phyloP scores from a whole-genome alignment of 2,797 vertebrate species.

The Myoxocephalus aenaeus region DNA sequence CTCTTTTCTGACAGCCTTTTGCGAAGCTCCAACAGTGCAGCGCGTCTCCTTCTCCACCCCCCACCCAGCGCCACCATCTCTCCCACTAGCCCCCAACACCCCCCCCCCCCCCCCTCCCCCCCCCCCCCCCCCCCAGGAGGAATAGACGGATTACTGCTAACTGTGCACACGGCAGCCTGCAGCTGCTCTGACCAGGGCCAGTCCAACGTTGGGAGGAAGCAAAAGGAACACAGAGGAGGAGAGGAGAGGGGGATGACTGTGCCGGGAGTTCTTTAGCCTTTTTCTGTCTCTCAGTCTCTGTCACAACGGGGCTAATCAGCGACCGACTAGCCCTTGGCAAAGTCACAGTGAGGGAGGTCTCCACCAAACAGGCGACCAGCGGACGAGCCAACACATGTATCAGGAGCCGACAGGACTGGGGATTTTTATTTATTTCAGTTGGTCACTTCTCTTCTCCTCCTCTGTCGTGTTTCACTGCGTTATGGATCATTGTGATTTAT shows the following conservation, averaged over 20 bases:
- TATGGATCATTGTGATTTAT: slow-evolving; percentile 85
- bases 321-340: slow-evolving; percentile 82
- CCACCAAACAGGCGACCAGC: slow-evolving; percentile 66
- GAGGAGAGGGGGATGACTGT: slow-evolving; percentile 81
- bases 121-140: slow-evolving; percentile 82
- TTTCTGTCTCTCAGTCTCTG: slow-evolving; percentile 84
- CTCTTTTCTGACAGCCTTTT: slow-evolving; percentile 71
- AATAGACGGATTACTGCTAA: slow-evolving; percentile 91
- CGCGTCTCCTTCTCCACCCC: slow-evolving; percentile 76
- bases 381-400: slow-evolving; percentile 72
- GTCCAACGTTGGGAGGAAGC: slow-evolving; percentile 78
- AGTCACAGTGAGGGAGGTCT: slow-evolving; percentile 83
- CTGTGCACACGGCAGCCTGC: slow-evolving; percentile 87
- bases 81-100: slow-evolving; percentile 69
- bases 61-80: slow-evolving; percentile 76
- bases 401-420: slow-evolving; percentile 70
- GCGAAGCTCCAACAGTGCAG: slow-evolving; percentile 78
- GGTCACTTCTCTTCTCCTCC: slow-evolving; percentile 63
- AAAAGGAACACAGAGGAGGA: slow-evolving; percentile 78
- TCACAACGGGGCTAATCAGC: slow-evolving; percentile 85
- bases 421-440: slow-evolving; percentile 68
- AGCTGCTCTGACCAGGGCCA: slow-evolving; percentile 87
- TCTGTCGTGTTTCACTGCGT: slow-evolving; percentile 59
- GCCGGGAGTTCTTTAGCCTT: slow-evolving; percentile 85
- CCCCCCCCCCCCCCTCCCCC: slow-evolving; percentile 76